Base-by-base conservation (phyloP, 2,113 vertebrate genomes). In the Corythaeola cristata region DNA sequence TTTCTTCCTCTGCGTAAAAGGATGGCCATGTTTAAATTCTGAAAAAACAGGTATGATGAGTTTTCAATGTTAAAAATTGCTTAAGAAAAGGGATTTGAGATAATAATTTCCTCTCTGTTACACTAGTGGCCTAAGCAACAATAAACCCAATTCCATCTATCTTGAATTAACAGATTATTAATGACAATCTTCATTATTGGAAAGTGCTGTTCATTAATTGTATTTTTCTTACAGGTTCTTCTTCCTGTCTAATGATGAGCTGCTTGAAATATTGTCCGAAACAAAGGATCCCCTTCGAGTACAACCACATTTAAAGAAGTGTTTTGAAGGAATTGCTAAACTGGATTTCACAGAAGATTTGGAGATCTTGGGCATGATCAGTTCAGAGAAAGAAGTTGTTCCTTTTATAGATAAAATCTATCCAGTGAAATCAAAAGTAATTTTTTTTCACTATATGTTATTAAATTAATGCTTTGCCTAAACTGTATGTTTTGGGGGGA, bases 221-320 rank as follows among this genome's bases (percentile, higher is more conserved):
- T 58, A 15, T 75, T 94, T 97, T 95, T 96, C 64, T 78, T 68
- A 95, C 84, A 99, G 99, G 92, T 99, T 99, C 97, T 99, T 99
- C 95, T 99, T 99, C 96, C 96, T 99, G 77, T 99, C 99, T 41
- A 99, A 99, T 1, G 99, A 99, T 21, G 98, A 99, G 89, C 97
- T 99, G 63, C 98, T 99, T 90, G 99, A 99, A 98, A 99, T 99
- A 97, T 96, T 99, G 80, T 99, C 99, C 1, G 99, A 99, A 97
- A 99, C 99, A 50, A 99, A 99, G 97, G 99, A 99, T 96, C 99
- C 99, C 2, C 97, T 98, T 75, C 98, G 99, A 32, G 99, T 99
- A 12, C 99, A 99, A 84, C 99, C 99, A 4, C 99, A 99, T 89
- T 97, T 99, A 71, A 99, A 99, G 97, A 99, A 99, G 92, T 99